A percentile compares a stretch with the other conserved stretches of the same genome.
Evolutionary conservation across 2,113 vertebrate genomes (phyloP).

Genomic region (Phalacrocorax aristotelis): DNA sequence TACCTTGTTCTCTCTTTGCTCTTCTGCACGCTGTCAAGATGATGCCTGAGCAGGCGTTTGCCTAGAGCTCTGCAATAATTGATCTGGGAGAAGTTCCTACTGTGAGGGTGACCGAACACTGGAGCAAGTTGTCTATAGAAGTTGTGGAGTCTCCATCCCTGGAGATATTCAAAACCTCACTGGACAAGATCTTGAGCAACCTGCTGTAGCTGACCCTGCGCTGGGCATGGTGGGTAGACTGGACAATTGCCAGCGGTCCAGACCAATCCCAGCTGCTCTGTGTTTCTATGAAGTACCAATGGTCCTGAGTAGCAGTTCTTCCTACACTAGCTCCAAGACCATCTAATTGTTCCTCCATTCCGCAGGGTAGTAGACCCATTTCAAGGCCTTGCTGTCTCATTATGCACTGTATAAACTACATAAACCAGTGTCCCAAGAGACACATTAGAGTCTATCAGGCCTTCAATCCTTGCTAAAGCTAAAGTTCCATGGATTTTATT

Average conservation of each 20-base stretch:
- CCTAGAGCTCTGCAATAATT: neutral
- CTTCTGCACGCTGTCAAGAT: neutral
- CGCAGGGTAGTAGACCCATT: neutral
- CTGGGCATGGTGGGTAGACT: neutral
- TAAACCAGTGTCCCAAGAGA: neutral
- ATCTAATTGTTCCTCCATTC: neutral
- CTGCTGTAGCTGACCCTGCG: neutral
- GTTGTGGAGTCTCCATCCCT: neutral
- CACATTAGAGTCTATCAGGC: neutral
- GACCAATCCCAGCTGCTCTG: neutral
- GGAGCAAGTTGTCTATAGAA: neutral
- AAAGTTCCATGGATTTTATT: neutral
- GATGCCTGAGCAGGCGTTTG: neutral
- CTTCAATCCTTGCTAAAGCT: neutral
- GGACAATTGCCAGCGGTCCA: neutral
- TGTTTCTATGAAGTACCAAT: neutral
- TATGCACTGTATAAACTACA: neutral
- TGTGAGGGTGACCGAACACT: neutral
- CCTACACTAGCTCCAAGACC: neutral
- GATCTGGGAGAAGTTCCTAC: neutral
- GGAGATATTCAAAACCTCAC: neutral
- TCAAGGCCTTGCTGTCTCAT: neutral
- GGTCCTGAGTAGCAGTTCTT: neutral
- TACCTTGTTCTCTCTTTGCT: neutral
- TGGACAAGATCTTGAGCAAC: neutral